A percentile compares a stretch with the other conserved stretches of the same genome.
These are phyloP conservation scores for Empidonax alnorum DNA, from an alignment of 2,113 vertebrate genomes.

Conservation along the genomic window DNA sequence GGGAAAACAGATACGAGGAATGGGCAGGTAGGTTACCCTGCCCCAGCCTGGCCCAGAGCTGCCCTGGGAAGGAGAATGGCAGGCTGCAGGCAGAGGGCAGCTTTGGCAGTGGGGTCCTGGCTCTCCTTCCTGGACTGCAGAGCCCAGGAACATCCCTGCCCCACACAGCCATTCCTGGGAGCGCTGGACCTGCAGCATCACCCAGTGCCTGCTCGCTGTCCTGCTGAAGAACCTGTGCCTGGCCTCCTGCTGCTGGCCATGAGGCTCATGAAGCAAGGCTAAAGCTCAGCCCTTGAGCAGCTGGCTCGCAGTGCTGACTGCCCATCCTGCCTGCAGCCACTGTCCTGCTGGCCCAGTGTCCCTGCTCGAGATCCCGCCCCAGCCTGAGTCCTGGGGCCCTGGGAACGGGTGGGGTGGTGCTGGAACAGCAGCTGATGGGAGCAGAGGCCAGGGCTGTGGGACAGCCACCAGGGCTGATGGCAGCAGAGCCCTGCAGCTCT, in stretches of 20 bases:
- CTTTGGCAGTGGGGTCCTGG: not conserved
- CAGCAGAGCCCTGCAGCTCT: not conserved
- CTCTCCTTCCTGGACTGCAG: not conserved
- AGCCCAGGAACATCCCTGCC: not conserved
- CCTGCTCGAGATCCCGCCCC: not conserved
- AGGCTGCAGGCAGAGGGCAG: not conserved
- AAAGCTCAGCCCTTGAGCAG: accelerated
- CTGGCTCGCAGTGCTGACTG: not conserved
- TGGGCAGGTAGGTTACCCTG: not conserved
- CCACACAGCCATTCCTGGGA: not conserved
- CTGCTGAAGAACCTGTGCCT: not conserved
- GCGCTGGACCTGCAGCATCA: accelerated
- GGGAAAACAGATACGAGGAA: not conserved
- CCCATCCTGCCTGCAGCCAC: not conserved
- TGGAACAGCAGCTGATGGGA: not conserved
- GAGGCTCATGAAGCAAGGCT: not conserved
- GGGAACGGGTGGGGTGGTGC: not conserved
- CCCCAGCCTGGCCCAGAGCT: not conserved
- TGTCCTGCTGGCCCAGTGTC: not conserved
- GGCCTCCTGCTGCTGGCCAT: not conserved
- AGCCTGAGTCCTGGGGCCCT: not conserved
- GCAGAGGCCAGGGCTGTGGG: not conserved
- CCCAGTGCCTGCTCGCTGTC: not conserved
- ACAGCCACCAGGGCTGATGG: not conserved
- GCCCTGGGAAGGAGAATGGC: not conserved